Percentiles rank a stretch among this genome's conserved stretches.
Conservation (phyloP, 2,888 invertebrate genomes). For the Ligdia adustata region DNA sequence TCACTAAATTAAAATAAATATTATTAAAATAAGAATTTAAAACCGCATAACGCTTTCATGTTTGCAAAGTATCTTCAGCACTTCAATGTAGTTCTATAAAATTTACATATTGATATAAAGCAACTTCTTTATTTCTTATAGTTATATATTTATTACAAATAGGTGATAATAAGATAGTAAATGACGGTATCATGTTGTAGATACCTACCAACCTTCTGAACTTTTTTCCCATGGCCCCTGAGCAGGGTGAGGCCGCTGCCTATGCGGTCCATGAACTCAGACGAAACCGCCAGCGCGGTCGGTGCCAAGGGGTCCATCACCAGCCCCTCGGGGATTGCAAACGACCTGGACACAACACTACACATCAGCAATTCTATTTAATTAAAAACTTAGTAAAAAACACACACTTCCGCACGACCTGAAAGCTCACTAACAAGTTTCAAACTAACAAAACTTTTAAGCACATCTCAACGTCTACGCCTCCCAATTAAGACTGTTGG, state of each 20-base stretch:
- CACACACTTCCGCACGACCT: too few species aligned
- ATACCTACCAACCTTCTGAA: conserved; percentile 61
- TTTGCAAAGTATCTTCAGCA: neutral
- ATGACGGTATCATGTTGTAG: conserved; percentile 18
- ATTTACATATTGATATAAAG: conserved; percentile 2
- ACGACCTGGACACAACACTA: conserved; percentile 59
- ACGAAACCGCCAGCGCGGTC: conserved; percentile 72
- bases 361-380: conserved; percentile 14
- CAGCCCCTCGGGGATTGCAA: conserved; percentile 76
- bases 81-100: neutral
- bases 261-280: conserved; percentile 76
- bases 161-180: neutral
- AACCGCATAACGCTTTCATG: neutral
- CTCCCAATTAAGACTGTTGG: neutral
- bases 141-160: neutral
- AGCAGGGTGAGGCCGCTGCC: conserved; percentile 72
- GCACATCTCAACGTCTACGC: conserved; percentile 9
- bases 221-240: conserved; percentile 75
- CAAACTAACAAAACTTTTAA: conserved; percentile 1
- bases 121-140: neutral
- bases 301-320: conserved; percentile 78
- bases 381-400: too few species aligned
- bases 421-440: conserved; percentile 3
- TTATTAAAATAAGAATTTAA: neutral
- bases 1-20: neutral